Evolutionary conservation across 2,888 invertebrate species (phyloP).

Genomic region (Drosophila maculinotata): DNA sequence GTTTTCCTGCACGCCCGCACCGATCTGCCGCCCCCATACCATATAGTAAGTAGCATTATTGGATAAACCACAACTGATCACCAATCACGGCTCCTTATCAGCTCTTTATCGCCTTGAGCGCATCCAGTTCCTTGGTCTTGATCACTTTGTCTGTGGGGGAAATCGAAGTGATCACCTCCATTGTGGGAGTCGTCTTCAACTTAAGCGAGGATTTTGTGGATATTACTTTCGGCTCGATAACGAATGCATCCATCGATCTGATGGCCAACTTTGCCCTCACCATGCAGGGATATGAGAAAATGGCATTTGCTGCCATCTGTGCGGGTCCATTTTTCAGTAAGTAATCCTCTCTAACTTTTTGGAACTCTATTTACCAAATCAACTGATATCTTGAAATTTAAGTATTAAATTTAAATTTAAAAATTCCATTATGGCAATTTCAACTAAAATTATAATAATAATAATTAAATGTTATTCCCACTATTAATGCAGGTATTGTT

Average conservation of each 20-base stretch:
- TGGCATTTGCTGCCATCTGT: slow-evolving; percentile 53
- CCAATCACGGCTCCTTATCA: background rate
- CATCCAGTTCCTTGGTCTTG: slow-evolving; percentile 20
- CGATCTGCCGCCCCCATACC: slow-evolving; percentile 54
- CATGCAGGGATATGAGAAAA: slow-evolving; percentile 54
- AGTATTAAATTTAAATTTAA: no score
- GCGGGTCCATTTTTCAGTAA: slow-evolving; percentile 57
- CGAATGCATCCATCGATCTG: slow-evolving; percentile 40
- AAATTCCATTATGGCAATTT: no score
- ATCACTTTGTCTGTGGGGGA: slow-evolving; percentile 45
- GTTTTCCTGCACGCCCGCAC: slow-evolving; percentile 49
- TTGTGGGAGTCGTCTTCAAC: slow-evolving; percentile 39
- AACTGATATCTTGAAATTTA: no score
- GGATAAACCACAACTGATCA: background rate
- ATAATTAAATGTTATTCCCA: background rate
- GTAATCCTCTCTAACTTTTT: no score
- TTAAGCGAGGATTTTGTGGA: slow-evolving; percentile 38
- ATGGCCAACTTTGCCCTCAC: slow-evolving; percentile 35
- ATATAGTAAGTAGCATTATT: slow-evolving; percentile 34
- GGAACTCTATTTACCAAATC: no score
- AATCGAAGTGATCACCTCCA: slow-evolving; percentile 38
- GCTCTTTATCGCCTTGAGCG: slow-evolving; percentile 22
- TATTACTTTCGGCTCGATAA: slow-evolving; percentile 42
- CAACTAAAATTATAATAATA: no score
- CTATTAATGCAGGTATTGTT: slow-evolving; percentile 38